A percentile compares a stretch with the other conserved stretches of the same genome.
Conservation (phyloP, 2,797 vertebrate genomes). For the Rhinogobio ventralis region DNA sequence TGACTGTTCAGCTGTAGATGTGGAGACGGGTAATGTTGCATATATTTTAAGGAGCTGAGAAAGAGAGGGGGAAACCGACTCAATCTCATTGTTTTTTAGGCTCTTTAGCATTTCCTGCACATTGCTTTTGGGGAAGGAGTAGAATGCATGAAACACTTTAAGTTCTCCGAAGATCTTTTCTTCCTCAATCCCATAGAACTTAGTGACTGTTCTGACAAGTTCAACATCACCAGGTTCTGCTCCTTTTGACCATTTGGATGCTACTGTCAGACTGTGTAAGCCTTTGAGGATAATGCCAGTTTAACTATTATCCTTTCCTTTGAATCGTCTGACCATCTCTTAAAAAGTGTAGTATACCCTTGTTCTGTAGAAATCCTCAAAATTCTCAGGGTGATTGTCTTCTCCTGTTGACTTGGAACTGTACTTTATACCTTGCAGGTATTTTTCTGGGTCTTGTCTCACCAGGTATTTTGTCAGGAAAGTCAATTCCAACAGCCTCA, state of each 20-base stretch:
- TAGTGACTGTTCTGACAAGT: not conserved
- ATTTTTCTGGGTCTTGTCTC: not conserved
- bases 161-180: no score
- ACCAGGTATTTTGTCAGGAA: not conserved
- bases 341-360: no score
- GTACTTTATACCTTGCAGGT: not conserved
- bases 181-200: not conserved
- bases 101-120: not conserved
- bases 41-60: no score
- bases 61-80: no score
- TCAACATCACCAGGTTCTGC: not conserved
- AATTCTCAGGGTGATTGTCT: no score
- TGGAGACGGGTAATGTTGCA: no score
- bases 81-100: not conserved
- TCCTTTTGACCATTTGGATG: conserved; percentile 14
- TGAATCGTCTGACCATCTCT: no score
- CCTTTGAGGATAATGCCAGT: not conserved
- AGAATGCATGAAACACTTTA: not conserved
- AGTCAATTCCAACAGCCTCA: not conserved
- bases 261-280: conserved; percentile 3
- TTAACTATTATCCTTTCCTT: not conserved
- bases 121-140: not conserved
- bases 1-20: no score
- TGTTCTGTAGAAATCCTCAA: no score
- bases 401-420: no score